Base-by-base conservation (phyloP, 2,113 vertebrate genomes). In the Pipa parva region DNA sequence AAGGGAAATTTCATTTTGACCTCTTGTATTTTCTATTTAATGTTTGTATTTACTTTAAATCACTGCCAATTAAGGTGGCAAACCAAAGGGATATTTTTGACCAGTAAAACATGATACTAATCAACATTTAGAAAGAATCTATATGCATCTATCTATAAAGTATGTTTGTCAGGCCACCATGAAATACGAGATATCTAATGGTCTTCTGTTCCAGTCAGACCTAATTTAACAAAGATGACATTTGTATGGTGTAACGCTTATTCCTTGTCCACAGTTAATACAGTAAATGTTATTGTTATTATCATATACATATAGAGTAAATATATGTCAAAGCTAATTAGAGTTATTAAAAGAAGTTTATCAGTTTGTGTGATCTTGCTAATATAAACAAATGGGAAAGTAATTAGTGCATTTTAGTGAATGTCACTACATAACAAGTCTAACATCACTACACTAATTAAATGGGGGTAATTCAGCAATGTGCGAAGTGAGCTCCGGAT, bases 101-200 rank as follows among this genome's bases (percentile, higher is more conserved):
- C 49, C 28, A 54, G 62, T 64, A 64, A 64, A 64, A 64, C 33
- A 25, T 42, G 50, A 64, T 64, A 39, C 49, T 17, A 39, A 22
- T 36, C 22, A 54, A 42, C 22, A 37, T 64, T 4, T 18, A 20
- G 24, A 15, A 33, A 63, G 45, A 31, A 50, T 33, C 27, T 63
- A 45, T 50, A 49, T 46, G 46, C 24, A 48, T 61, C 36, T 25
- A 59, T 42, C n/a, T n/a, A 18, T 13, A 31, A 50, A 33, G 7
- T 49, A 50, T 31, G 18, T 31, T 15, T 25, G 6, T 18, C 15
- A 8, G 28, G 48, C 15, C 28, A n/a, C 9, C 15, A 39, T 36
- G 58, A 39, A 39, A 60, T 45, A 15, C 22, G 13, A 42, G 17
- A 22, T 45, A 45, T 60, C 22, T 10, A 1, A 27, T 27, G n/a